These are phyloP conservation scores for Helicoverpa zea DNA, from an alignment of 1,140 invertebrate species.

Conservation along the genomic window DNA sequence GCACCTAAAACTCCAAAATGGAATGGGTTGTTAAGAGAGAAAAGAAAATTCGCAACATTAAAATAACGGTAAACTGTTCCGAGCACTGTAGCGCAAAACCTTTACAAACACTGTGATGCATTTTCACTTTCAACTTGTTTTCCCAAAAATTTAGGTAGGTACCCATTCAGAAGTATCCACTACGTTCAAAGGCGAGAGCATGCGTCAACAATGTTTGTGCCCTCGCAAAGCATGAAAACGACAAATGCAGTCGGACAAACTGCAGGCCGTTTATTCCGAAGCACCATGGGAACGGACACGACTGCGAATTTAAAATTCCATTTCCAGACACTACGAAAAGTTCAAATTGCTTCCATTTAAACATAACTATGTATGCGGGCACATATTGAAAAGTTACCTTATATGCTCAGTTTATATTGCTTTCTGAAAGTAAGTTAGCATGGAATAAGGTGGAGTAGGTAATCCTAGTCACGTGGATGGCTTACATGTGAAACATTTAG, in stretches of 20 bases:
- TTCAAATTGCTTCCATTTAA: constrained; percentile 67
- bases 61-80: no score
- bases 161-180: constrained; percentile 17
- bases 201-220: constrained; percentile 44
- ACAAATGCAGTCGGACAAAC: constrained; percentile 52
- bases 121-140: constrained; percentile 19
- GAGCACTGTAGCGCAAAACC: not conserved
- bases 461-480: no score
- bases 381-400: constrained; percentile 14
- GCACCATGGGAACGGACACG: constrained; percentile 56
- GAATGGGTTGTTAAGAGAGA: no score
- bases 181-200: constrained; percentile 29
- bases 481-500: no score
- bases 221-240: constrained; percentile 47
- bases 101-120: not conserved
- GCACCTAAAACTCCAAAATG: no score
- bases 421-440: no score
- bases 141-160: constrained; percentile 23
- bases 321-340: constrained; percentile 70
- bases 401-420: no score
- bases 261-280: constrained; percentile 67
- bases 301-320: constrained; percentile 78
- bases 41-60: no score
- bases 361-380: constrained; percentile 43
- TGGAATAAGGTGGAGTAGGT: no score